Base-by-base conservation (phyloP, 2,797 vertebrate species). In the Etheostoma nigrum region DNA sequence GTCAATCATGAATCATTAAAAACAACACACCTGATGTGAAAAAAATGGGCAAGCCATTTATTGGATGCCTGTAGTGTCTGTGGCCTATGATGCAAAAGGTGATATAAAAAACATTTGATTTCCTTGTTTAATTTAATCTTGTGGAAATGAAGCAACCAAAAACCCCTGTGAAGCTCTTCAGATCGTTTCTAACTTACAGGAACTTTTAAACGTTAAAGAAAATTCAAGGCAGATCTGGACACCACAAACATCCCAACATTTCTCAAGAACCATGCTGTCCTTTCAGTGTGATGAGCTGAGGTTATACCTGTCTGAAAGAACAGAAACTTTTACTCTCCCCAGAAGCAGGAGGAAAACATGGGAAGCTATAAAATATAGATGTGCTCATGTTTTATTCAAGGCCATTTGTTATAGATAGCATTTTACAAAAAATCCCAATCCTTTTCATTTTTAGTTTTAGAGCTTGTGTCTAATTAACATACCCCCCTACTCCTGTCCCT, bases 361-460 rank as follows among this genome's bases (percentile, higher is more conserved):
- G 86, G 87, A 91, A 89, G 73, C 85, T 72, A 90, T 95, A 52
- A 94, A 91, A 92, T 88, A 92, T 93, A 85, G 68, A 93, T 93
- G 86, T 66, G 70, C 74, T 79, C 25, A 93, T 94, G 86, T 91
- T 94, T 95, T 93, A 94, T 92, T 93, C 77, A 93, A 86, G 70
- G 66, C 67, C 84, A 88, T 94, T 92, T 92, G 90, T 94, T 92
- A 90, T 83, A 89, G 90, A 93, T 94, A 93, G 90, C 83, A 76
- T 88, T 91, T 89, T 76, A 88, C 78, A 89, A 87, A 44, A 87
- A 92, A 85, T 84, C 60, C 65, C 65, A 65, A 68, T 89, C 61
- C 55, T 72, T 83, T 88, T 82, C 79, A 84, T 80, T 89, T 86
- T 85, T 74, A 76, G 60, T 81, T 80, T 63, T 48, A 81, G 75